These are phyloP conservation scores for Archips xylosteana DNA, from an alignment of 2,888 invertebrate species.

Conservation along the genomic window DNA sequence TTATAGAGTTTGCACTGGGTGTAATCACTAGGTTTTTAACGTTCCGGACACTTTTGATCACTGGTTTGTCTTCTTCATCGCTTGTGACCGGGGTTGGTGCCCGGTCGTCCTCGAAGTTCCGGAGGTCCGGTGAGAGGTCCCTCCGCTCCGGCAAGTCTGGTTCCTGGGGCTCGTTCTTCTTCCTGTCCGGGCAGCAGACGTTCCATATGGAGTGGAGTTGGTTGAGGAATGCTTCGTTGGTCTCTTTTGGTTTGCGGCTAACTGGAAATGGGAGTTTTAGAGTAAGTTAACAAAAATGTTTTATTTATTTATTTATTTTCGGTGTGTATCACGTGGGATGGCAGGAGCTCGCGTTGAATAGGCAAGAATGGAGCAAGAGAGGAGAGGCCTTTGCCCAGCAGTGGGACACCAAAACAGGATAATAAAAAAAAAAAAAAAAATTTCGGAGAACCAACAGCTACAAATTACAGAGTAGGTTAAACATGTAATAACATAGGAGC, in stretches of 20 bases:
- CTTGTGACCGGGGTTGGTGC: constrained; percentile 59
- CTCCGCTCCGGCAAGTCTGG: constrained; percentile 54
- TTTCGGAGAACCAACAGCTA: no score
- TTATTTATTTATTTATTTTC: no score
- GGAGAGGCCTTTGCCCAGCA: no score
- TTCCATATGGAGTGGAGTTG: constrained; percentile 69
- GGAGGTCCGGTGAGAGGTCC: constrained; percentile 61
- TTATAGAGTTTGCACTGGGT: not conserved
- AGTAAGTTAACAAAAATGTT: no score
- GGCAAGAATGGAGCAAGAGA: no score
- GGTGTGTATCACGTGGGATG: no score
- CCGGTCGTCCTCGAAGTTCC: constrained; percentile 62
- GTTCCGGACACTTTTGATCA: not conserved
- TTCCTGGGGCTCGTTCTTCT: constrained; percentile 53
- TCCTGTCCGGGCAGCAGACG: constrained; percentile 69
- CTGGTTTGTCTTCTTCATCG: constrained; percentile 57
- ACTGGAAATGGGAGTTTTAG: constrained; percentile 55
- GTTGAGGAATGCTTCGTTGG: constrained; percentile 60
- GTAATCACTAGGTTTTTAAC: constrained; percentile 12
- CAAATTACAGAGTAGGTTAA: no score
- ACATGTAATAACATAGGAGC: no score
- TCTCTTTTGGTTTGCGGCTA: constrained; percentile 63
- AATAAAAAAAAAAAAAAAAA: no score
- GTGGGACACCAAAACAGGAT: no score
- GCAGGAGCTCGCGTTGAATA: no score